Conservation (phyloP, 2,797 vertebrate genomes). For the Champsocephalus gunnari region DNA sequence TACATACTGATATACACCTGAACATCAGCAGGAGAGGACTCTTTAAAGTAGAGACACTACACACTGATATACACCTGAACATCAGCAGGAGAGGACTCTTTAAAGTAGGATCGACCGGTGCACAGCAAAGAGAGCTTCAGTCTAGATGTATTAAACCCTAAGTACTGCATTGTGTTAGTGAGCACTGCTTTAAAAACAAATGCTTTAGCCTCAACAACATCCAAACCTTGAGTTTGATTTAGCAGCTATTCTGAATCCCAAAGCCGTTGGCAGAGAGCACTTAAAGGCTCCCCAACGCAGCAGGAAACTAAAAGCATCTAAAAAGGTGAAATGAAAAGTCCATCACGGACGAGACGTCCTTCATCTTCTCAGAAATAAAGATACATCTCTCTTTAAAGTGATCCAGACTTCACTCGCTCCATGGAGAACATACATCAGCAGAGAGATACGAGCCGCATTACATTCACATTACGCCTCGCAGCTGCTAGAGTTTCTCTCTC, state of each 20-base stretch:
- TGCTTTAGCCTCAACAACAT: background rate
- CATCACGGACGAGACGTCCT: background rate
- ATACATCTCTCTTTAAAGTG: background rate
- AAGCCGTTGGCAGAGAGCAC: no score
- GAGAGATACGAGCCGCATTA: conserved; percentile 30
- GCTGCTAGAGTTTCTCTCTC: background rate
- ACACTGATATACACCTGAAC: no score
- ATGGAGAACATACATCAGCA: conserved; percentile 7
- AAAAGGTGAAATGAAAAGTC: background rate
- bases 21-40: no score
- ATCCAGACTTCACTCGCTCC: background rate
- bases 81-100: no score
- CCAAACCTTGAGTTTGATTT: background rate
- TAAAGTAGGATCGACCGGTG: no score
- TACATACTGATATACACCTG: no score
- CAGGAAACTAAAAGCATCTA: background rate
- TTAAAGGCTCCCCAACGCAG: background rate
- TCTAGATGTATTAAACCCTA: no score
- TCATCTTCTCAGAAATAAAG: background rate
- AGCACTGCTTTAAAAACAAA: no score
- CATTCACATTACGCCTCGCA: conserved; percentile 19
- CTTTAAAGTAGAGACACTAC: no score
- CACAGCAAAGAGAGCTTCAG: no score
- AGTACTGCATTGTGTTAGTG: no score
- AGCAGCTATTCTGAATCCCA: background rate